Conservation (phyloP, 1,140 invertebrate species). For the Neoseiulus cucumeris region DNA sequence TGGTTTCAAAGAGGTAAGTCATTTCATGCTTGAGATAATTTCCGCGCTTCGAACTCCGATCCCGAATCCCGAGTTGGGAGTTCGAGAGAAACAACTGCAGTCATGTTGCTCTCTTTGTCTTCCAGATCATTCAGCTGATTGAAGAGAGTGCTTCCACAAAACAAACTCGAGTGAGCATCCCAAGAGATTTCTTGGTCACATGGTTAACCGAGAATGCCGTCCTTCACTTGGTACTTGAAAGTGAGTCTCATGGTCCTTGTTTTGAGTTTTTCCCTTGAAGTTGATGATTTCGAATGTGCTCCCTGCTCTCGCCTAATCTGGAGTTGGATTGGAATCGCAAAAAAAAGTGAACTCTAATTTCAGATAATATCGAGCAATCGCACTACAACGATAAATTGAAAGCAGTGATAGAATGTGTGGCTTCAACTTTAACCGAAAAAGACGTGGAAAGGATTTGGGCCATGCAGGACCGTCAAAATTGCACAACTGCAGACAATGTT, state of each 20-base stretch:
- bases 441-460: slow-evolving; percentile 1
- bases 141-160: slow-evolving; percentile 28
- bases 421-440: not conserved
- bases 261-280: not conserved
- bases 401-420: slow-evolving; percentile 4
- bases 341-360: not conserved
- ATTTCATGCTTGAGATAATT: not conserved
- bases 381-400: slow-evolving; percentile 8
- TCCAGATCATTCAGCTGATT: slow-evolving; percentile 29
- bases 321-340: not conserved
- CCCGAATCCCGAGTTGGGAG: not conserved
- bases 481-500: slow-evolving; percentile 35
- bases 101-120: not conserved
- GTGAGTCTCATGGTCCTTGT: slow-evolving; percentile 23
- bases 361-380: not conserved
- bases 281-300: slow-evolving; percentile 12
- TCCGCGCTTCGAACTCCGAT: not conserved
- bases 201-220: slow-evolving; percentile 34
- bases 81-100: not conserved
- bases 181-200: slow-evolving; percentile 28
- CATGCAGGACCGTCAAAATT: slow-evolving; percentile 29
- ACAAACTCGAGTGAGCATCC: slow-evolving; percentile 26
- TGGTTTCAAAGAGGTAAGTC: slow-evolving; percentile 32
- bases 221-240: slow-evolving; percentile 34
- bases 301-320: slow-evolving; percentile 10